Evolutionary conservation across 2,888 invertebrate species (phyloP).

Genomic region (Bombylius major): DNA sequence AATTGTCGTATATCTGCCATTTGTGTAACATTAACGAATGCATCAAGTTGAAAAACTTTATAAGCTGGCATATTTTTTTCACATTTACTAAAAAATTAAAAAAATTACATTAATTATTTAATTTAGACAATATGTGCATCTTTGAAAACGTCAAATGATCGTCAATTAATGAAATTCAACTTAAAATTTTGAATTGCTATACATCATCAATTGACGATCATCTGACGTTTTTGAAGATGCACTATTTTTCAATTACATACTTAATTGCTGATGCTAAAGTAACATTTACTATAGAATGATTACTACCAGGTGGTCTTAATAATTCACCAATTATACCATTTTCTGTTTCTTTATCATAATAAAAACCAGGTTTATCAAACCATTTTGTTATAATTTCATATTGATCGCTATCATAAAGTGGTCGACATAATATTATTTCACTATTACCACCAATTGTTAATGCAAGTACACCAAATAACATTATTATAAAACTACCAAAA

Average conservation of each 20-base stretch:
- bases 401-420: constrained; percentile 53
- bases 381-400: constrained; percentile 51
- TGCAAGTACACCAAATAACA: constrained; percentile 29
- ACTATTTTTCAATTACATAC: constrained; percentile 18
- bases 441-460: constrained; percentile 35
- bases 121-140: no score
- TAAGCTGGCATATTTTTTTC: constrained; percentile 60
- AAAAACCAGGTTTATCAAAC: constrained; percentile 52
- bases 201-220: no score
- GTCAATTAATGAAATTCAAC: no score
- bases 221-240: no score
- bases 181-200: no score
- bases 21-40: constrained; percentile 55
- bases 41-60: constrained; percentile 56
- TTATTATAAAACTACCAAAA: constrained; percentile 29
- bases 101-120: background rate
- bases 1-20: constrained; percentile 36
- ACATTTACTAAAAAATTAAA: constrained; percentile 49
- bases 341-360: constrained; percentile 40
- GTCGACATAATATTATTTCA: constrained; percentile 51
- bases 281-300: constrained; percentile 32
- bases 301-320: constrained; percentile 29
- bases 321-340: constrained; percentile 34
- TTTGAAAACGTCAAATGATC: no score
- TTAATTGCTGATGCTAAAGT: constrained; percentile 29